Evolutionary conservation across 2,888 invertebrate species (phyloP).

Genomic region (Acronicta psi): DNA sequence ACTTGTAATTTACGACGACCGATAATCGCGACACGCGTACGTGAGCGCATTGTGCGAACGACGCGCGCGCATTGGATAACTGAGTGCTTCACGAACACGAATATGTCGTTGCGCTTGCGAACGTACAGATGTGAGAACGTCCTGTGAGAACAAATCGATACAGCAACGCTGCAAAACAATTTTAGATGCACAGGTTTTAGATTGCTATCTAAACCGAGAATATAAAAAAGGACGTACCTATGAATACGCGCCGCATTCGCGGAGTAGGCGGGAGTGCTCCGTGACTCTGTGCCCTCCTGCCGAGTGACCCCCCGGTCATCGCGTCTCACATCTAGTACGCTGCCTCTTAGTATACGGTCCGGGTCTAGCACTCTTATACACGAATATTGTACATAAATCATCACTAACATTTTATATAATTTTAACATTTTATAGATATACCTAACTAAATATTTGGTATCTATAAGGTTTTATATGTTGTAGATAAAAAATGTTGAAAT

Average conservation of each 20-base stretch:
- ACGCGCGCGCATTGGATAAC: conserved; percentile 62
- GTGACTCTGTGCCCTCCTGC: conserved; percentile 66
- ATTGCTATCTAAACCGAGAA: conserved; percentile 64
- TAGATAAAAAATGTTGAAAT: no score
- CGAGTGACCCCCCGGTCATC: conserved; percentile 74
- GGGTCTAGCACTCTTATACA: conserved; percentile 54
- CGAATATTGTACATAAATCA: conserved; percentile 33
- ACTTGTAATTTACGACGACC: conserved; percentile 84
- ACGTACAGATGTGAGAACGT: conserved; percentile 62
- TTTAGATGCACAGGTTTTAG: conserved; percentile 56
- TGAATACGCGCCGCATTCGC: conserved; percentile 62
- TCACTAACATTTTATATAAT: conserved; percentile 3
- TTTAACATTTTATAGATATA: background rate
- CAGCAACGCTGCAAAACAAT: conserved; percentile 48
- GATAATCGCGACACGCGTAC: conserved; percentile 86
- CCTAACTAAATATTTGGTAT: background rate
- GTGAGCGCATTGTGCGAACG: conserved; percentile 84
- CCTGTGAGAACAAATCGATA: conserved; percentile 76
- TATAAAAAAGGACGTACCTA: conserved; percentile 65
- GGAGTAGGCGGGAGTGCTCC: conserved; percentile 62
- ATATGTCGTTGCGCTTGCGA: conserved; percentile 53
- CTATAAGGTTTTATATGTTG: background rate
- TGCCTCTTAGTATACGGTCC: conserved; percentile 62
- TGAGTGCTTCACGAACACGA: conserved; percentile 62
- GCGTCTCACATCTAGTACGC: conserved; percentile 69